Conservation (phyloP, 1,140 invertebrate species). For the Scaptomyza graminum region DNA sequence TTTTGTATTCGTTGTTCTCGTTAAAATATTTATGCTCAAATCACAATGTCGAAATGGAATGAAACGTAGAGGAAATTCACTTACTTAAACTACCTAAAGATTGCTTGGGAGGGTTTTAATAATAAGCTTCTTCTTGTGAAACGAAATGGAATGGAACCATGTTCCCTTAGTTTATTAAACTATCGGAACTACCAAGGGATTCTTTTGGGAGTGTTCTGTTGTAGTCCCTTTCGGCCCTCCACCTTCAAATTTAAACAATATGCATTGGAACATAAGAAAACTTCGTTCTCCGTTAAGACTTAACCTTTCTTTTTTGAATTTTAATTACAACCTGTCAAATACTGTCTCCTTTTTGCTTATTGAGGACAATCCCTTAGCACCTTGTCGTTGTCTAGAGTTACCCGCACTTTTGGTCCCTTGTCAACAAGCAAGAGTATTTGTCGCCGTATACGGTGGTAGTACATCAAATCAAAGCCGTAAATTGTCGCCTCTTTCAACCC, state of each 20-base stretch:
- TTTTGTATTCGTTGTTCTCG: conserved; percentile 5
- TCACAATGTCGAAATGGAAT: conserved; percentile 4
- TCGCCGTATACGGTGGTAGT: neutral
- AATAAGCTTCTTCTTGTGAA: no score
- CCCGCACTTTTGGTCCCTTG: conserved; percentile 15
- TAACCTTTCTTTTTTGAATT: neutral
- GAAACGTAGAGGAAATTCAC: neutral
- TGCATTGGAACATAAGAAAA: no score
- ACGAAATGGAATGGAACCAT: no score
- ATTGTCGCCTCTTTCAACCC: conserved; percentile 24
- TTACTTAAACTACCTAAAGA: neutral
- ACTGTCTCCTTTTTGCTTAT: neutral
- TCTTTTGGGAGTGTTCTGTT: no score
- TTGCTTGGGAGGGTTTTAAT: no score
- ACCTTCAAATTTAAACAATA: no score
- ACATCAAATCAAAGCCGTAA: conserved; percentile 4
- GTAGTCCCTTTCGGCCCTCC: no score
- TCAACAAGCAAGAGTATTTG: neutral
- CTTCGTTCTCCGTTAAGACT: no score
- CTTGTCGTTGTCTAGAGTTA: conserved; percentile 31
- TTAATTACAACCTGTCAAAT: conserved; percentile 31
- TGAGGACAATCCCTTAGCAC: neutral
- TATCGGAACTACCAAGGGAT: no score
- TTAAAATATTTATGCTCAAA: conserved; percentile 23
- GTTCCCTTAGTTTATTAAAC: no score